A percentile compares a stretch with the other conserved stretches of the same genome.
These are phyloP conservation scores for Aptenodytes patagonicus DNA, from an alignment of 2,113 vertebrate genomes.

Conservation along the genomic window DNA sequence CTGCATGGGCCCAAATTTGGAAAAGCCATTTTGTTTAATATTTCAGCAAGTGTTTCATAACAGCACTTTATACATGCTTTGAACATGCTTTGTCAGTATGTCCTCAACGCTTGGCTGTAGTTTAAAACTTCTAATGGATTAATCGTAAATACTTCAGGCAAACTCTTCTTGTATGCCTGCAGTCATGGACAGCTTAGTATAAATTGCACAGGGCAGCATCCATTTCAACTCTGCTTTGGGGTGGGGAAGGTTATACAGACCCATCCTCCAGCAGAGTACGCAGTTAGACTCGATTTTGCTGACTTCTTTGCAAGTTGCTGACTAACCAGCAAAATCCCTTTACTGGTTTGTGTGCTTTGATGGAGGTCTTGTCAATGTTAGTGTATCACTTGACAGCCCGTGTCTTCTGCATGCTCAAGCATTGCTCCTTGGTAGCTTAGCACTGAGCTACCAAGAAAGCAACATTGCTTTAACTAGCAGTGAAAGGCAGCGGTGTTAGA, in stretches of 20 bases:
- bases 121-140: not conserved
- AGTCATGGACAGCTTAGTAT: not conserved
- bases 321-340: not conserved
- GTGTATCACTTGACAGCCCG: rapidly evolving
- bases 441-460: not conserved
- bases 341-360: not conserved
- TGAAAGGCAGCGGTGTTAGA: not conserved
- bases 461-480: rapidly evolving
- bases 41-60: not conserved
- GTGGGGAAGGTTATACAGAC: not conserved
- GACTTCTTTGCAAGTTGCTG: not conserved
- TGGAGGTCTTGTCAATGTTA: not conserved
- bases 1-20: not conserved
- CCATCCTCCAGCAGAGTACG: not conserved
- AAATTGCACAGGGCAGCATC: not conserved
- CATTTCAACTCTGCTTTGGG: not conserved
- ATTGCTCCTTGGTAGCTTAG: not conserved
- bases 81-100: not conserved
- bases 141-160: not conserved
- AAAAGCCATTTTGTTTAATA: not conserved
- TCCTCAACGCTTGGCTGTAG: not conserved
- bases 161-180: not conserved
- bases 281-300: not conserved
- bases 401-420: not conserved
- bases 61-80: not conserved